Evolutionary conservation across 2,113 vertebrate species (phyloP), one percentile per base, ranked within the genome.

Genomic region (Pelusios castaneus): DNA sequence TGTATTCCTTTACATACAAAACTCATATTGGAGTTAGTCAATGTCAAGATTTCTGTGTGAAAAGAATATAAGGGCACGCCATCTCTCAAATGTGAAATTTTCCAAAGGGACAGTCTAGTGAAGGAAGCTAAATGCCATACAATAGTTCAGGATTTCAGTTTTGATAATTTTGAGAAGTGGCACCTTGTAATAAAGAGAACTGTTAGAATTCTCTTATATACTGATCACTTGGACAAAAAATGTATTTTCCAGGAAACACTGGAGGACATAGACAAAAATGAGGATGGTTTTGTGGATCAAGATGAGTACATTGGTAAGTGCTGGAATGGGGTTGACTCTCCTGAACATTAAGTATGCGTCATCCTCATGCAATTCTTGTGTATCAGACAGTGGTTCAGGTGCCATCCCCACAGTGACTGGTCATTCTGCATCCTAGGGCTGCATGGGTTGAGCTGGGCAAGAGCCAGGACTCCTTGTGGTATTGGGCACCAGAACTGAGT

Each of bases 221-320:
- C 67, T 41, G 94, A 47, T 92, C 82, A 77, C 13, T 81, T 97
- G 10, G 0, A 25, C 83, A 52, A 77, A 85, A 94, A 95, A 52
- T 89, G 73, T 97, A 1, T 95, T 97, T 95, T 95, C 90, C 97
- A 99, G 99, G 99, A 99, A 98, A 99, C 99, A 3, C 97, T 99
- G 97, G 99, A 99, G 97, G 99, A 99, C 97, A 99, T 99, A 83
- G 99, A 99, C 97, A 99, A 99, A 98, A 99, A 99, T 0, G 97
- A 94, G 41, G 99, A 99, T 38, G 99, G 99, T 67, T 98, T 99
- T 86, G 99, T 99, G 95, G 99, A 99, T 97, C 99, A 99, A 96
- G 99, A 99, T 17, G 99, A 99, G 89, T 99, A 99, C 91, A 99
- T 99, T 31, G 99, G 99, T 99, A 97, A 98, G 98, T 94, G 47